Base-by-base conservation (phyloP, 2,113 vertebrate genomes). In the Varanus salvator region DNA sequence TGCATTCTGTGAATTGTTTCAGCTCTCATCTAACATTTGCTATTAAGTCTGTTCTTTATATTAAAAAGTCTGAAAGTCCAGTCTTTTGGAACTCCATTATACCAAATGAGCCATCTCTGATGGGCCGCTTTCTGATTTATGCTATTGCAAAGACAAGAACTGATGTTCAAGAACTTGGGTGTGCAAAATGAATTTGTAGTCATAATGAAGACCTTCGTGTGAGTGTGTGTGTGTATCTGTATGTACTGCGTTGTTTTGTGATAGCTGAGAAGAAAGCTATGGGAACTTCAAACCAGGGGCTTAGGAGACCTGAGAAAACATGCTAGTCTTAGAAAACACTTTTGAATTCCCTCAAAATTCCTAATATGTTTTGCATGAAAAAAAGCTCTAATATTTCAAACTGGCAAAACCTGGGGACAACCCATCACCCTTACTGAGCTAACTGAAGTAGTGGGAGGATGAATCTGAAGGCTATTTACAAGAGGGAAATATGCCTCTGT, bases 41-140 rank as follows among this genome's bases (percentile, higher is more conserved):
- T 87, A 60, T 91, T 91, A 78, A 74, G 89, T 5, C 83, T 95
- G 87, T 90, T 91, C 71, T 29, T 92, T 93, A 89, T 87, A 81
- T 78, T 93, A 95, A 91, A 95, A 48, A 3, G 0, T 48, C 12
- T 80, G 52, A 57, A 81, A 8, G 31, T 91, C 75, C 92, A 57
- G 54, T 14, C 91, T 94, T n/a, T 85, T 89, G 93, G 77, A 90
- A 27, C 87, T 48, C 21, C 89, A 78, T 94, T 95, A 91, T 93
- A 85, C 68, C 27, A 85, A 92, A 57, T 48, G 86, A 85, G 38
- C 92, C 90, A 90, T 87, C 50, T 78, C 72, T 87, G 86, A 69
- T 92, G 38, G 50, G 90, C 80, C 91, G 91, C 78, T 69, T 91
- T n/a, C 87, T 75, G 83, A 57, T 75, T 74, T 89, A 92, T 84